A percentile compares a stretch with the other conserved stretches of the same genome.
Conservation (phyloP, 2,888 invertebrate genomes). For the Corbicula japonica region DNA sequence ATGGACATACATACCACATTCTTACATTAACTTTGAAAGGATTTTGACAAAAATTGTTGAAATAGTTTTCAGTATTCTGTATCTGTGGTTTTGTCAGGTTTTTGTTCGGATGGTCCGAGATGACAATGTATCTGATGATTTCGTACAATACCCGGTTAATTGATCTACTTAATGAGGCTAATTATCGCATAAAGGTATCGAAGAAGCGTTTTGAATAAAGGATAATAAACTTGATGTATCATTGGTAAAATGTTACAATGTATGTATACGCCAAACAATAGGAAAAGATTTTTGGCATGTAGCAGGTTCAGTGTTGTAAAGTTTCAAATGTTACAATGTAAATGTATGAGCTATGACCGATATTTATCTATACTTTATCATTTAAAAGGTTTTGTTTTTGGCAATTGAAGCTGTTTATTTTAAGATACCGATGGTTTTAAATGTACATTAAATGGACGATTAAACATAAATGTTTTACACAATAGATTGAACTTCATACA, state of each 20-base stretch:
- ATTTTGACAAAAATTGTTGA: slow-evolving; percentile 10
- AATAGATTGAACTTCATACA: no score
- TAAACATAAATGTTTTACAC: slow-evolving; percentile 18
- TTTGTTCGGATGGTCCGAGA: slow-evolving; percentile 3
- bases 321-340: slow-evolving; percentile 1
- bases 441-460: slow-evolving; percentile 12
- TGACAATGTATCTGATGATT: slow-evolving; percentile 9
- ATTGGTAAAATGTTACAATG: not conserved
- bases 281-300: slow-evolving; percentile 5
- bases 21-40: not conserved
- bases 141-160: slow-evolving; percentile 25
- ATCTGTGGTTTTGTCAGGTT: not conserved
- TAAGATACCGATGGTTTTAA: slow-evolving; percentile 11
- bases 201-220: not conserved
- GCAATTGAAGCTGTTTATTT: slow-evolving; percentile 2
- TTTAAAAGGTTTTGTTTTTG: slow-evolving; percentile 41
- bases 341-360: slow-evolving; percentile 6
- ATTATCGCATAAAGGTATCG: slow-evolving; percentile 19
- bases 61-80: slow-evolving; percentile 31
- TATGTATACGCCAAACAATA: slow-evolving; percentile 11
- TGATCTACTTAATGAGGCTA: not conserved
- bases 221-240: slow-evolving; percentile 11
- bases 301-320: not conserved
- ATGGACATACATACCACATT: not conserved
- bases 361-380: slow-evolving; percentile 19